phyloP scores from a whole-genome alignment of 2,888 invertebrate genomes.

The Pediacus dermestoides region DNA sequence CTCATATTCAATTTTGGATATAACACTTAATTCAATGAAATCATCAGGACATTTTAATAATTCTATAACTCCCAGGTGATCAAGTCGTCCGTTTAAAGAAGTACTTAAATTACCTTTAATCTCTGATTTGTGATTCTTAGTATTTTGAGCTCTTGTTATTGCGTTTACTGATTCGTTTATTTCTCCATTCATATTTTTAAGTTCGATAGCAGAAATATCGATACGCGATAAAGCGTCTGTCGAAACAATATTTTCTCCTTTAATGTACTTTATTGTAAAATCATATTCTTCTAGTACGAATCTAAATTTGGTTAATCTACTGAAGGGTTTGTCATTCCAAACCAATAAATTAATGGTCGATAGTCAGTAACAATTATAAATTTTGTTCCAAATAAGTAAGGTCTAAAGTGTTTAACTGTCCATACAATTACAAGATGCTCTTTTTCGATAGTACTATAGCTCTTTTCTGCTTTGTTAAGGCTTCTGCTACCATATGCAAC shows the following conservation, averaged over 20 bases:
- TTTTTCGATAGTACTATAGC: conserved; percentile 17
- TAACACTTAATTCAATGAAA: too few species aligned
- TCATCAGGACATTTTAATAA: too few species aligned
- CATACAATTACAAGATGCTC: conserved; percentile 28
- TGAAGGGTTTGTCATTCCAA: too few species aligned
- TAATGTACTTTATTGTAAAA: conserved; percentile 7
- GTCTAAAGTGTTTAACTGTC: conserved; percentile 18
- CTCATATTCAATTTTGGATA: too few species aligned
- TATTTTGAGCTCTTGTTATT: conserved; percentile 12
- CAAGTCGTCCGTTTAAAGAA: too few species aligned
- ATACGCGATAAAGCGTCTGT: conserved; percentile 14
- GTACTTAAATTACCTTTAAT: too few species aligned
- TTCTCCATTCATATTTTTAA: conserved; percentile 16
- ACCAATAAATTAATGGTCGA: too few species aligned
- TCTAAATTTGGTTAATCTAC: conserved; percentile 28
- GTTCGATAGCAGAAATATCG: conserved; percentile 9
- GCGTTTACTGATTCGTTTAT: conserved; percentile 9
- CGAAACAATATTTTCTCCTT: conserved; percentile 7
- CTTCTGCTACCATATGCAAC: conserved; percentile 16
- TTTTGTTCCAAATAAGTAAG: conserved; percentile 8
- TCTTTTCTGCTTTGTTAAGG: conserved; percentile 19
- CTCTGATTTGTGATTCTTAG: conserved; percentile 5
- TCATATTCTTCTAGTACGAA: conserved; percentile 20
- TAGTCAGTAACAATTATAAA: too few species aligned
- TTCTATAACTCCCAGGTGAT: too few species aligned